These are phyloP conservation scores for Alfaro cultratus DNA, from an alignment of 2,797 vertebrate genomes.

Conservation along the genomic window DNA sequence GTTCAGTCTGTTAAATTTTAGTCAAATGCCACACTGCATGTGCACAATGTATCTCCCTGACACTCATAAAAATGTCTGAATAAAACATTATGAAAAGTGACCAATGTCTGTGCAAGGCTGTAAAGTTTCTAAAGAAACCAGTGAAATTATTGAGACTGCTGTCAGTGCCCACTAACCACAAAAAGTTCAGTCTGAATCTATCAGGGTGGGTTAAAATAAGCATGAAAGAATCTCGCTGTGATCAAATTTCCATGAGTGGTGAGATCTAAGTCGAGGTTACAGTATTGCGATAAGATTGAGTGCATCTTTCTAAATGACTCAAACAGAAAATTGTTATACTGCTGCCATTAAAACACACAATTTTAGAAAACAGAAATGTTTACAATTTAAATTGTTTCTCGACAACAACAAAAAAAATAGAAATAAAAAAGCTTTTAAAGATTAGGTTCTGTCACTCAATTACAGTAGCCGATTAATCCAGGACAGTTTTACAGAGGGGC, in stretches of 20 bases:
- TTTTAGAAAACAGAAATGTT: not conserved
- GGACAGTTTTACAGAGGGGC: not conserved
- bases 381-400: not conserved
- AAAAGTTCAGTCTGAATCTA: not conserved
- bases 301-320: not conserved
- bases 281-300: not conserved
- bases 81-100: not conserved
- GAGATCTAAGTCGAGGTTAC: not conserved
- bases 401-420: not conserved
- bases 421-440: not conserved
- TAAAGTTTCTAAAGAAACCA: not conserved
- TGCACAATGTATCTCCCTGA: not conserved
- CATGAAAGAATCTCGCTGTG: not conserved
- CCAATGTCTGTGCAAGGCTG: not conserved
- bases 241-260: conserved; percentile 1
- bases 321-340: not conserved
- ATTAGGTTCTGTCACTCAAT: not conserved
- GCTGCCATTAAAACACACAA: not conserved
- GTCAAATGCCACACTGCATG: not conserved
- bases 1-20: not conserved
- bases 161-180: not conserved
- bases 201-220: not conserved
- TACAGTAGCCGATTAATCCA: not conserved
- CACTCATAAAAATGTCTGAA: not conserved
- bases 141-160: not conserved